These are phyloP conservation scores for Trichonephila clavipes DNA, from an alignment of 1,140 invertebrate genomes.

Conservation along the genomic window DNA sequence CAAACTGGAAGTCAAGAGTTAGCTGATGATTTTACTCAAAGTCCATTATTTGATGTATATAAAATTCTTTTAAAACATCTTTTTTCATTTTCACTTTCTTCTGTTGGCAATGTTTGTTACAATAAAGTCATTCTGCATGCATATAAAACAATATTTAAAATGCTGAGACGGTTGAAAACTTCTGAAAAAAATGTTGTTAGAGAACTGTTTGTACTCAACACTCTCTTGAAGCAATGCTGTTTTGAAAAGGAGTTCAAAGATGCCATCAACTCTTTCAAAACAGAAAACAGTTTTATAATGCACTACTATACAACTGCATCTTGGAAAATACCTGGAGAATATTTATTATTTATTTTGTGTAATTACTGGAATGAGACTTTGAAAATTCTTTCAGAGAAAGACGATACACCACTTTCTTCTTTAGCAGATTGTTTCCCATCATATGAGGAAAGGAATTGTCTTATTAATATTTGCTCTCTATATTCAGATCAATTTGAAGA, in stretches of 20 bases:
- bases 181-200: background rate
- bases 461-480: background rate
- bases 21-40: background rate
- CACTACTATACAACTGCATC: background rate
- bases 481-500: slow-evolving; percentile 5
- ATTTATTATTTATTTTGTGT: background rate
- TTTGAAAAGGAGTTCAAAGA: background rate
- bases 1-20: background rate
- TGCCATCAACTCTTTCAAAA: background rate
- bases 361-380: slow-evolving; percentile 9
- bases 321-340: background rate
- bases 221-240: background rate
- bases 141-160: slow-evolving; percentile 24
- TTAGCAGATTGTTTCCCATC: background rate
- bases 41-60: background rate
- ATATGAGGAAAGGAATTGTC: background rate
- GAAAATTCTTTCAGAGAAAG: background rate
- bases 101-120: background rate
- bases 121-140: slow-evolving; percentile 32
- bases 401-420: background rate
- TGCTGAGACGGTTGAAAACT: background rate
- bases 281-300: background rate
- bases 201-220: background rate
- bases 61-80: background rate
- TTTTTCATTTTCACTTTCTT: background rate